Conservation (phyloP, 2,888 invertebrate species). For the Ischnus inquisitorius region DNA sequence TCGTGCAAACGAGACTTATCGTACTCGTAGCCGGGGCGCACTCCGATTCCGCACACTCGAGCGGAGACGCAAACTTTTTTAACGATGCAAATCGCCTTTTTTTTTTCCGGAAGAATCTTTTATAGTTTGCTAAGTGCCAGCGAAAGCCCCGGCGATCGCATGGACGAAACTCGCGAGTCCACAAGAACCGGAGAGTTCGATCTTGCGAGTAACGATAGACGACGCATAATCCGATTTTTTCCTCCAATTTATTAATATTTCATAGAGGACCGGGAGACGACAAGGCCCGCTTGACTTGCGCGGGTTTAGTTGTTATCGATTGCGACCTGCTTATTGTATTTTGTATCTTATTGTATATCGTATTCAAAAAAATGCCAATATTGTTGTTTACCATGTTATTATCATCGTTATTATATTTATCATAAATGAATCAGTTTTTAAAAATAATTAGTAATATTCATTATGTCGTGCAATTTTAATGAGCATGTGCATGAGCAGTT, state of each 20-base stretch:
- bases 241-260: background rate
- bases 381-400: too few relatives aligned
- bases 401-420: too few relatives aligned
- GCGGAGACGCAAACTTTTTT: slow-evolving; percentile 47
- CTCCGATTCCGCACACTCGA: slow-evolving; percentile 15
- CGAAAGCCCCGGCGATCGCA: background rate
- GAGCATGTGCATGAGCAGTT: too few relatives aligned
- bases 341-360: too few relatives aligned
- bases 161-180: background rate
- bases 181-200: background rate
- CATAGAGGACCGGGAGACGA: background rate
- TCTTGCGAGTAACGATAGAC: background rate
- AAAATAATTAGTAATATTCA: too few relatives aligned
- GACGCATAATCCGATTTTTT: background rate
- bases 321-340: too few relatives aligned
- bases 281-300: background rate
- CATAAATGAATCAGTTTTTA: too few relatives aligned
- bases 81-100: slow-evolving; percentile 50
- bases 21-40: background rate
- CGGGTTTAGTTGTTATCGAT: background rate
- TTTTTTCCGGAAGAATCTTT: background rate
- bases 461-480: too few relatives aligned
- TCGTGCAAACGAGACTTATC: slow-evolving; percentile 29
- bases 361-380: too few relatives aligned
- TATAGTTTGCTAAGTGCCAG: slow-evolving; percentile 1